These are phyloP conservation scores for Lithobates pipiens DNA, from an alignment of 2,797 vertebrate genomes.

Conservation along the genomic window DNA sequence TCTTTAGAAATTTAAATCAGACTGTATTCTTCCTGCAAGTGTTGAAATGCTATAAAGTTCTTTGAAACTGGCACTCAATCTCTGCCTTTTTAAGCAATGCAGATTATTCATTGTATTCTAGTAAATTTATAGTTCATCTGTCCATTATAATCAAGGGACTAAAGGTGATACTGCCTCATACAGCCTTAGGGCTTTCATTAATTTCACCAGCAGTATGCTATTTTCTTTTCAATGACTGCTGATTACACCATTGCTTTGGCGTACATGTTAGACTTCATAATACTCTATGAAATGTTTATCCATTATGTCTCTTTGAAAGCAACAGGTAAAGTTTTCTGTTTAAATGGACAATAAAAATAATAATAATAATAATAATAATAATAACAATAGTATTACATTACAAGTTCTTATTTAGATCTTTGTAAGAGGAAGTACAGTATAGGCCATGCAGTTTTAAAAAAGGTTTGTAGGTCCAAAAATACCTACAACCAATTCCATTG, in stretches of 20 bases:
- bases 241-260: neutral
- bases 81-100: neutral
- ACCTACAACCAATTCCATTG: neutral
- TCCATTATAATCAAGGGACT: slow-evolving; percentile 9
- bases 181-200: slow-evolving; percentile 25
- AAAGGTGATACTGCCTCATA: neutral
- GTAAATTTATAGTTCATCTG: slow-evolving; percentile 22
- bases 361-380: neutral
- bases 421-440: neutral
- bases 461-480: neutral
- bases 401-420: neutral
- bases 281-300: neutral
- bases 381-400: too few relatives aligned
- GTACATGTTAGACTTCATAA: neutral
- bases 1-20: neutral
- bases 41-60: neutral
- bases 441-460: neutral
- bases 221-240: neutral
- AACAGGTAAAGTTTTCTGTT: neutral
- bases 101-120: slow-evolving; percentile 14
- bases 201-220: neutral
- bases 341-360: neutral
- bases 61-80: neutral
- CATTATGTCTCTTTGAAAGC: neutral
- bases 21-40: neutral